Evolutionary conservation across 2,888 invertebrate species (phyloP).

Genomic region (Notodonta dromedarius): DNA sequence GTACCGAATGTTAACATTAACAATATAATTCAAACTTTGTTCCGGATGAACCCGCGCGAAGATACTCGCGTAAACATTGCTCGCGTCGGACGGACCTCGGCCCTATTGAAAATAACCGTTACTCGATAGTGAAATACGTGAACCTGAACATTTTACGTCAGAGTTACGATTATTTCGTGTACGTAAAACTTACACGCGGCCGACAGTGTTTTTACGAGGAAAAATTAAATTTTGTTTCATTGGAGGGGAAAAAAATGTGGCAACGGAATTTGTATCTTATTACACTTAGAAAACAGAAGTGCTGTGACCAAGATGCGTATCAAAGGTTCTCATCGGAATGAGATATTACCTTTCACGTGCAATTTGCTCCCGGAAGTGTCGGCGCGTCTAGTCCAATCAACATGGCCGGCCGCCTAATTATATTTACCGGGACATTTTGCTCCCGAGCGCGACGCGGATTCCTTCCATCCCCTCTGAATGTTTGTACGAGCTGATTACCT

Average conservation of each 20-base stretch:
- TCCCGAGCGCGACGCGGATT: slow-evolving; percentile 46
- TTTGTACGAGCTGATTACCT: slow-evolving; percentile 50
- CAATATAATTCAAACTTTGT: slow-evolving; percentile 57
- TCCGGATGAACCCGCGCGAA: slow-evolving; percentile 47
- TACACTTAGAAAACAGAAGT: slow-evolving; percentile 48
- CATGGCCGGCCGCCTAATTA: slow-evolving; percentile 67
- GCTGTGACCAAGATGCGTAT: slow-evolving; percentile 48
- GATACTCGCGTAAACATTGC: slow-evolving; percentile 46
- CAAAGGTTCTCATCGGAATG: slow-evolving; percentile 57
- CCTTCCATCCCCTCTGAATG: slow-evolving; percentile 54
- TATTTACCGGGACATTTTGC: slow-evolving; percentile 65
- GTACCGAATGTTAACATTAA: slow-evolving; percentile 52
- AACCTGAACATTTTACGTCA: slow-evolving; percentile 27
- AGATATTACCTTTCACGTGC: slow-evolving; percentile 67
- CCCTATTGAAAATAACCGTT: slow-evolving; percentile 39
- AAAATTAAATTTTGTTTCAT: slow-evolving; percentile 26
- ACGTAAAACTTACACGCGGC: slow-evolving; percentile 25
- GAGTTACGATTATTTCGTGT: slow-evolving; percentile 29
- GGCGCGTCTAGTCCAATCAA: slow-evolving; percentile 67
- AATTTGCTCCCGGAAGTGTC: slow-evolving; percentile 61
- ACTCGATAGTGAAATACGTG: slow-evolving; percentile 20
- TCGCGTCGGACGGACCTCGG: slow-evolving; percentile 26
- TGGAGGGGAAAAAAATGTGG: slow-evolving; percentile 17
- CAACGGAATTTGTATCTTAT: slow-evolving; percentile 20
- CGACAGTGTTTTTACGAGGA: slow-evolving; percentile 23